These are phyloP conservation scores for Scaptodrosophila latifasciaeformis DNA, from an alignment of 2,888 invertebrate species.

Conservation along the genomic window DNA sequence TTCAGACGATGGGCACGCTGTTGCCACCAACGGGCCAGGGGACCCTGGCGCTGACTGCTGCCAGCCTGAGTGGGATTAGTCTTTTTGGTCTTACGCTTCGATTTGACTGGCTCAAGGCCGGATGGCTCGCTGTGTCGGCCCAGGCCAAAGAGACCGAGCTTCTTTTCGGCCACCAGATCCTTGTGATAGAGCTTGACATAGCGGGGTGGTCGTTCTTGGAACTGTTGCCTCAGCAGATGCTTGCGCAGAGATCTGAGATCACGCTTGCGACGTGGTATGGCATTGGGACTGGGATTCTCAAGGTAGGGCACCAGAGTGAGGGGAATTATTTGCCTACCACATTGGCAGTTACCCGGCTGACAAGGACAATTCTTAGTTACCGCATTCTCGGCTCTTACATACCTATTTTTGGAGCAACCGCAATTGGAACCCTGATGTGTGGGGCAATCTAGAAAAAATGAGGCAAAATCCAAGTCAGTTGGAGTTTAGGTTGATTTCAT, in stretches of 20 bases:
- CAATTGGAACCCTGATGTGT: slow-evolving; percentile 43
- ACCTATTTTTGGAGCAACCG: slow-evolving; percentile 60
- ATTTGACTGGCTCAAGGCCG: not conserved
- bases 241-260: slow-evolving; percentile 43
- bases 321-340: slow-evolving; percentile 3
- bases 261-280: slow-evolving; percentile 56
- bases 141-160: slow-evolving; percentile 24
- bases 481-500: no score
- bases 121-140: not conserved
- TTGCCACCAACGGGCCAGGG: slow-evolving; percentile 23
- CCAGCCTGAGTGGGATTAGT: slow-evolving; percentile 6
- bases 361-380: slow-evolving; percentile 12
- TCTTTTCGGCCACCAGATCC: slow-evolving; percentile 39
- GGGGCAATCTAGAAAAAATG: slow-evolving; percentile 48
- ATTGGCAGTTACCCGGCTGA: slow-evolving; percentile 21
- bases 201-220: slow-evolving; percentile 54
- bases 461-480: not conserved
- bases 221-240: slow-evolving; percentile 44
- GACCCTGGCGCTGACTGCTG: slow-evolving; percentile 5
- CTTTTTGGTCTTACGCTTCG: slow-evolving; percentile 54
- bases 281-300: slow-evolving; percentile 26
- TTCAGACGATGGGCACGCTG: slow-evolving; percentile 33
- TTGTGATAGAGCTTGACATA: slow-evolving; percentile 62
- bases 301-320: no score
- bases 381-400: slow-evolving; percentile 44